Evolutionary conservation across 2,797 vertebrate species (phyloP), one percentile per base, ranked within the genome.

Genomic region (Adrianichthys oophorus): DNA sequence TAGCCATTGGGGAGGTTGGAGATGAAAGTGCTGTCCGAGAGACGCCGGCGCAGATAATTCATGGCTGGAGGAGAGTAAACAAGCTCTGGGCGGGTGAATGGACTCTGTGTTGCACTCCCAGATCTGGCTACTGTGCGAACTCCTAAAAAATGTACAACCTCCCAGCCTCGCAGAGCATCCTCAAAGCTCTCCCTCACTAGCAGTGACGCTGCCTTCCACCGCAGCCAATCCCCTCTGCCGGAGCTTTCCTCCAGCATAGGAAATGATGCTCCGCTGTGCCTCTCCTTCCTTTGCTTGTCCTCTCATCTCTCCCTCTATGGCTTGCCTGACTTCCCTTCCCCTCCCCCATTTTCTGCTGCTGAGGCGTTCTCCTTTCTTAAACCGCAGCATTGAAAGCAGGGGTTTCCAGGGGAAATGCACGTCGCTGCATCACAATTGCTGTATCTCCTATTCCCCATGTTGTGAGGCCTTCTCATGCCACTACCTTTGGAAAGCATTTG

Each of bases 21-120:
- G 86, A 98, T 97, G 86, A 98, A 98, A 69, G 94, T 98, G 94
- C 96, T 98, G 93, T 98, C 96, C 40, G 96, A 98, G 76, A 98
- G 94, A 83, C 96, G 94, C 57, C 96, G 94, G 74, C 96, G 93
- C 90, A 98, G 89, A 90, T 96, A 98, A 93, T 98, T 98, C 96
- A 98, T 98, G 91, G 91, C 91, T 89, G 74, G 70, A 68, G 60
- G 44, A 23, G 61, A 76, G 56, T 68, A 52, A 65, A 72, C 19
- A 45, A 72, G 60, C 59, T 42, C 53, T 50, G 70, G 68, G 67
- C 56, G 74, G 67, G 67, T 76, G 68, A 32, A 73, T 56, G 1
- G 4, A 64, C 62, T 74, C 72, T 77, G 82, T 79, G 70, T 68
- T 72, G 52, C 65, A 64, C 47, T 56, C 63, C 70, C 56, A 54